Conservation (phyloP, 2,113 vertebrate genomes). For the Crocuta crocuta region DNA sequence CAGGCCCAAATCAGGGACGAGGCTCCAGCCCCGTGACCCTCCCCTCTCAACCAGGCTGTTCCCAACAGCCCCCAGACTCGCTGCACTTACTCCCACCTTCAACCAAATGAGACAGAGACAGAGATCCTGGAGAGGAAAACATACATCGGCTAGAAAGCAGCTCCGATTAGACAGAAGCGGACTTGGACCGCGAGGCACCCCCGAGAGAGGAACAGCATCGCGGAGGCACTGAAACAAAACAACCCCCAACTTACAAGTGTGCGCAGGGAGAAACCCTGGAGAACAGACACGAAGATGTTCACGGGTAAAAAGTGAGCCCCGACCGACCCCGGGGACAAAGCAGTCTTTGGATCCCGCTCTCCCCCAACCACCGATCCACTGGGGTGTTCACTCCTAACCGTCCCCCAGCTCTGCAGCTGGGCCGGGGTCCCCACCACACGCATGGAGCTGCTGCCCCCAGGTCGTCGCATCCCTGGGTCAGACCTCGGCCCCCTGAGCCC, state of each 20-base stretch:
- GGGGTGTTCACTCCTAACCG: background rate
- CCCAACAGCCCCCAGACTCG: background rate
- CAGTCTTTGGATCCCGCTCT: rapidly evolving
- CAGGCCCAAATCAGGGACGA: rapidly evolving
- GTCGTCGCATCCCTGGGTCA: rapidly evolving
- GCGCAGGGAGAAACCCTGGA: too few relatives aligned
- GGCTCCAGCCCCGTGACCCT: background rate
- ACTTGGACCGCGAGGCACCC: rapidly evolving
- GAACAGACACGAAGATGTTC: rapidly evolving
- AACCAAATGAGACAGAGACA: too few relatives aligned
- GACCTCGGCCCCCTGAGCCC: background rate
- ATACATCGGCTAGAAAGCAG: background rate
- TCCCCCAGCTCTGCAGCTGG: background rate
- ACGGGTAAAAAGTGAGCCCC: background rate
- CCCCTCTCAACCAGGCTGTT: background rate
- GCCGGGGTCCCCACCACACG: background rate
- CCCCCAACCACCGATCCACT: rapidly evolving
- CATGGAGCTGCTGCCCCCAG: background rate
- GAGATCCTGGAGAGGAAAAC: background rate
- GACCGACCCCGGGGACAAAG: rapidly evolving
- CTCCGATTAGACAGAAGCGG: background rate
- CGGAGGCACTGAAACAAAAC: too few relatives aligned
- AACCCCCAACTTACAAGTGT: rapidly evolving
- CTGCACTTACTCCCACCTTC: rapidly evolving
- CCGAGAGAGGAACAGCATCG: background rate